A percentile compares a stretch with the other conserved stretches of the same genome.
phyloP scores from a whole-genome alignment of 1,140 invertebrate species.

The Calycopis cecrops region DNA sequence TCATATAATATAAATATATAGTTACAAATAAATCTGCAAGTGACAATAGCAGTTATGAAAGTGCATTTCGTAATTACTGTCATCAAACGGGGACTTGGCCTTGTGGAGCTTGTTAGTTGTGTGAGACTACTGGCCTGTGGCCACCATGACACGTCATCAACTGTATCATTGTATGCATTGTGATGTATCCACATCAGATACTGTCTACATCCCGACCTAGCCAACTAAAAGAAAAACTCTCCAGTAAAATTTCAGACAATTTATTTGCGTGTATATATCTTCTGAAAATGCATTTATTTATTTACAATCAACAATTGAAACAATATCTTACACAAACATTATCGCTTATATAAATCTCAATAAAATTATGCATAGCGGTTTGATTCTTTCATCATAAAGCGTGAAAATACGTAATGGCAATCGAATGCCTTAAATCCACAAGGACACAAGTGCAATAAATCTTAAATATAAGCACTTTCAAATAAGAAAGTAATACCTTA shows the following conservation, averaged over 20 bases:
- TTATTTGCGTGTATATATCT: slow-evolving; percentile 70
- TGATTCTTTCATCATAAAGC: slow-evolving; percentile 55
- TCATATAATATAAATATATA: slow-evolving; percentile 75
- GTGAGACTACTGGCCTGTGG: slow-evolving; percentile 63
- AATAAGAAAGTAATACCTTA: slow-evolving; percentile 71
- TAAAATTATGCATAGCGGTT: slow-evolving; percentile 62
- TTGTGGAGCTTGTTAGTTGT: slow-evolving; percentile 75
- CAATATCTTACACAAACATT: slow-evolving; percentile 66
- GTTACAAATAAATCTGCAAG: slow-evolving; percentile 69
- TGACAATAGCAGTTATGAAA: slow-evolving; percentile 70
- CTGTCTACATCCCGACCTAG: slow-evolving; percentile 36
- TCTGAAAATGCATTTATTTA: slow-evolving; percentile 70
- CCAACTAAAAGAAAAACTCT: slow-evolving; percentile 61
- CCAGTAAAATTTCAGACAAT: slow-evolving; percentile 67
- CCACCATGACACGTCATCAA: slow-evolving; percentile 70
- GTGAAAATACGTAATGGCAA: slow-evolving; percentile 66
- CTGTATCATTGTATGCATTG: slow-evolving; percentile 54
- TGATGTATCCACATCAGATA: slow-evolving; percentile 3
- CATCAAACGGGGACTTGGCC: slow-evolving; percentile 72
- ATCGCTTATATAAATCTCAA: slow-evolving; percentile 52
- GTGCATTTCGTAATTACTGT: slow-evolving; percentile 68
- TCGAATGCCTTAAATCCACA: slow-evolving; percentile 65
- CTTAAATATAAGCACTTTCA: slow-evolving; percentile 65
- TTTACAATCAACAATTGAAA: slow-evolving; percentile 70
- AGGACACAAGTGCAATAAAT: slow-evolving; percentile 72